Evolutionary conservation across 2,113 vertebrate species (phyloP).

Genomic region (Baryphthengus martii): DNA sequence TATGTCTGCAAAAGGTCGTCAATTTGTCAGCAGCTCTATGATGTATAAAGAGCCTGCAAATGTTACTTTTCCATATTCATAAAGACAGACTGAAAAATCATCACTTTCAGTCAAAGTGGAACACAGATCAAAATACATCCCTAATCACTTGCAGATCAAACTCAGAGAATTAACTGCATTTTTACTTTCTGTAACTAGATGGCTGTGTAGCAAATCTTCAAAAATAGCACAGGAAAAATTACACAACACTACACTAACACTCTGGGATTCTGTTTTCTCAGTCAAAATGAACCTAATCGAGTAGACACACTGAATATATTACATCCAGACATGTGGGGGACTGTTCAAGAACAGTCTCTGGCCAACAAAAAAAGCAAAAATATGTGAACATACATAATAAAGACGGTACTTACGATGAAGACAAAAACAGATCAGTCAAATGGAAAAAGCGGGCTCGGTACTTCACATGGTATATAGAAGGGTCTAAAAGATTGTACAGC

Average conservation of each 20-base stretch:
- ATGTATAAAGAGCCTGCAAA: conserved; percentile 12
- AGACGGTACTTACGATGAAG: conserved; percentile 85
- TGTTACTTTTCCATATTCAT: conserved; percentile 13
- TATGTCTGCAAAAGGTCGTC: neutral
- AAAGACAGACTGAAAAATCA: neutral
- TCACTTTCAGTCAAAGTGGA: neutral
- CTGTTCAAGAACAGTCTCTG: neutral
- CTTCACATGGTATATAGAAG: conserved; percentile 90
- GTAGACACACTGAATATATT: neutral
- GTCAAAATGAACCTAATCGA: neutral
- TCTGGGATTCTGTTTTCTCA: neutral
- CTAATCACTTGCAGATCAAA: neutral
- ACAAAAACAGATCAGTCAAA: conserved; percentile 87
- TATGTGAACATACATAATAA: neutral
- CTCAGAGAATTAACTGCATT: neutral
- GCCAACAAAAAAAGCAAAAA: neutral
- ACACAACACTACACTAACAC: neutral
- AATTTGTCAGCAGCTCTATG: conserved; percentile 9
- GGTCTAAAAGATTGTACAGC: conserved; percentile 89
- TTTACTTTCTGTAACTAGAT: neutral
- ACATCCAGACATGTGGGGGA: neutral
- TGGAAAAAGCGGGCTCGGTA: conserved; percentile 94
- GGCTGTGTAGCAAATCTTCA: neutral
- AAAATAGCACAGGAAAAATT: neutral
- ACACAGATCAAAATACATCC: neutral